A percentile compares a stretch with the other conserved stretches of the same genome.
Evolutionary conservation across 2,113 vertebrate species (phyloP).

Genomic region (Regulus satrapa): DNA sequence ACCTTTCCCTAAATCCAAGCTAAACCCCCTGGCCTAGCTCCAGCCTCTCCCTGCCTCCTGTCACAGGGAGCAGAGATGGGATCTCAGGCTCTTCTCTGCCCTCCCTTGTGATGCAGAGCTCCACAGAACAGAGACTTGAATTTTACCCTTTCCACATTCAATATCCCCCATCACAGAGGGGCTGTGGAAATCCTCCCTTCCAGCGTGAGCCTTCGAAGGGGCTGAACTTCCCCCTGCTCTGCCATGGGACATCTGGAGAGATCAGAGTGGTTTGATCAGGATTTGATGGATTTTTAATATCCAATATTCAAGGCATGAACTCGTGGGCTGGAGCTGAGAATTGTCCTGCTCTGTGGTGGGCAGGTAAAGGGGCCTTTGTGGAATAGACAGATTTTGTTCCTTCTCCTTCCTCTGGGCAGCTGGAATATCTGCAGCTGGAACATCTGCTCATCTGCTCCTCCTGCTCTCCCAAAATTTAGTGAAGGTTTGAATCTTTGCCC

Average conservation of each 20-base stretch:
- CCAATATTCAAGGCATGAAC: neutral
- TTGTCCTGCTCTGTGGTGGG: neutral
- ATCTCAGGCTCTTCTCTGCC: neutral
- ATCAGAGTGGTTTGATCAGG: neutral
- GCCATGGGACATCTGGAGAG: neutral
- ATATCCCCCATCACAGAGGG: neutral
- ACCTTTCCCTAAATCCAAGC: neutral
- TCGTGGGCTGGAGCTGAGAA: neutral
- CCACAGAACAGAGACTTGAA: neutral
- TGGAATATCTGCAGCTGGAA: neutral
- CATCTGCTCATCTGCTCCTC: neutral
- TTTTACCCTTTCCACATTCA: neutral
- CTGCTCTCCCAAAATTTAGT: no score
- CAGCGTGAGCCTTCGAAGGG: accelerated
- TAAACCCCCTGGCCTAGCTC: neutral
- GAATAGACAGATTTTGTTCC: neutral
- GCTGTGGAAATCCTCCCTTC: neutral
- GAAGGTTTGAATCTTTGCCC: neutral
- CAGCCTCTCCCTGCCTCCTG: neutral
- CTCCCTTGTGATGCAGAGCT: no score
- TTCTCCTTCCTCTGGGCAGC: neutral
- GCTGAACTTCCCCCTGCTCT: neutral
- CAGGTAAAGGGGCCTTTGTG: neutral
- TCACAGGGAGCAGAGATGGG: neutral
- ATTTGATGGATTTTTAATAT: neutral